Evolutionary conservation across 2,797 vertebrate genomes (phyloP).

Genomic region (Cetoscarus ocellatus): DNA sequence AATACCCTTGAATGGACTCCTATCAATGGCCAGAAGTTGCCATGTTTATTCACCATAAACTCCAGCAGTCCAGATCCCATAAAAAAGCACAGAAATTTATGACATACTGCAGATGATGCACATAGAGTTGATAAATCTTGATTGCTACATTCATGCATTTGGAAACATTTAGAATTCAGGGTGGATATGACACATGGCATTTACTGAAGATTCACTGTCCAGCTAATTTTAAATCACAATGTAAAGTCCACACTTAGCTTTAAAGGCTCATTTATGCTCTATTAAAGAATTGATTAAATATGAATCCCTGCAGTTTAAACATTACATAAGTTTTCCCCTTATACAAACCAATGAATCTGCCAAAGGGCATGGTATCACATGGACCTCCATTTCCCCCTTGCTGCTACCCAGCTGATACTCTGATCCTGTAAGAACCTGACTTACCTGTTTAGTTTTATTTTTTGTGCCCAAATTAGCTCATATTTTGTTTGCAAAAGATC

Average conservation of each 20-base stretch:
- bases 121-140: background rate
- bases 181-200: conserved; percentile 9
- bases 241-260: background rate
- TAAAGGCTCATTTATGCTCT: too few species aligned
- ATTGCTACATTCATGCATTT: conserved; percentile 1
- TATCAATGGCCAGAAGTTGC: conserved; percentile 67
- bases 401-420: too few species aligned
- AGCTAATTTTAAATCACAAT: conserved; percentile 14
- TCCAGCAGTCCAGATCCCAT: conserved; percentile 36
- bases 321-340: too few species aligned
- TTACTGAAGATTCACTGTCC: background rate
- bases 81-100: conserved; percentile 12
- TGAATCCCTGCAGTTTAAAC: too few species aligned
- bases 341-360: too few species aligned
- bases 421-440: too few species aligned
- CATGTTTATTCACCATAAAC: conserved; percentile 52
- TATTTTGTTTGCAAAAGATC: too few species aligned
- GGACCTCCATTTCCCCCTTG: too few species aligned
- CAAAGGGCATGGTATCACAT: too few species aligned
- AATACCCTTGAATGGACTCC: conserved; percentile 77
- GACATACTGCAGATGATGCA: conserved; percentile 12
- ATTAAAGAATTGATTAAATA: too few species aligned
- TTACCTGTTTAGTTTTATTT: too few species aligned
- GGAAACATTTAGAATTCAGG: background rate
- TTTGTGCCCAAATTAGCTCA: too few species aligned